Base-by-base conservation (phyloP, 1,140 invertebrate species). In the Hyposmocoma kahamanoa region DNA sequence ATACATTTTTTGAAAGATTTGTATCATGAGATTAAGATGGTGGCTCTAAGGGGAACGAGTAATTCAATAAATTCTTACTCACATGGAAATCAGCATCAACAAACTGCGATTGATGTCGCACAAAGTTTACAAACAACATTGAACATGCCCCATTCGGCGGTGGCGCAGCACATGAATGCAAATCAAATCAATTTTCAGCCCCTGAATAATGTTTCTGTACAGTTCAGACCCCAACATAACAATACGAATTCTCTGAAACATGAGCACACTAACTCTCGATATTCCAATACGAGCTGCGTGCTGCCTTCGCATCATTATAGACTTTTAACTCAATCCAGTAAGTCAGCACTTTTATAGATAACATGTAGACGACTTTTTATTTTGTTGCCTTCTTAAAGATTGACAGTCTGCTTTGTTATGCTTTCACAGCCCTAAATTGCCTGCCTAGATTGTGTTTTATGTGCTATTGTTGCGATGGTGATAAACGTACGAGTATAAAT, bases 11-110 rank as follows among this genome's bases (percentile, higher is more conserved):
- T 82, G 42, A 84, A 82, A 66, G 66, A 72, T 72, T 63, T 80
- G 55, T 82, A 79, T 74, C 62, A 84, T 82, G 80, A 84, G 71
- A 67, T 77, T 69, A 80, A 79, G 64, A 84, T 82, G 80, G 80
- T 82, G 43, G 72, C 72, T 34, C 45, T 82, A 53, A 75, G 80
- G 72, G 73, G 73, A 63, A 66, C 57, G 47, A 74, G 69, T 52
- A 70, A 54, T 68, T 67, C 71, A 50, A 42, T 69, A 51, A 65
- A 64, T 59, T 58, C 59, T 42, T 56, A 72, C 42, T 65, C 69
- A 32, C 70, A 70, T 62, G 65, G 65, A 8, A 64, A 66, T 41
- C 67, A 62, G 44, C 58, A 53, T 39, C 64, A 60, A 45, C 59
- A 59, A 19, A 62, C 49, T 42, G 50, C 58, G 36, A 56, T 64